Conservation (phyloP, 2,797 vertebrate genomes). For the Pachyuromys duprasi region DNA sequence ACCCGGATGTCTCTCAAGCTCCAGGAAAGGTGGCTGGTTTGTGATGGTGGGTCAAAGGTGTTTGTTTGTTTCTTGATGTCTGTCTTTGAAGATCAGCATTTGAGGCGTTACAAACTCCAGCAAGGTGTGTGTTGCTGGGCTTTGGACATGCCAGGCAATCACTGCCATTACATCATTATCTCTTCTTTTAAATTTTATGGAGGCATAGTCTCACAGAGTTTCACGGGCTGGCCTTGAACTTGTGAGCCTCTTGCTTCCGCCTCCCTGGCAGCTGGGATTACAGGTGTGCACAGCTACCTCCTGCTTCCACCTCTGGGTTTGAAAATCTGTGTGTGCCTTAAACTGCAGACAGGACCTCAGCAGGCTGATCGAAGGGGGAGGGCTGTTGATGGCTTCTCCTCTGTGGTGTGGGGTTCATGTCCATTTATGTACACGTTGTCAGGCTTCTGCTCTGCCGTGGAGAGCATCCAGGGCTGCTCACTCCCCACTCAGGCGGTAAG, state of each 20-base stretch:
- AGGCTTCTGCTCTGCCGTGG: background rate
- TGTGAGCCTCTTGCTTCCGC: background rate
- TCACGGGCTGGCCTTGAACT: background rate
- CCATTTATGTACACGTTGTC: constrained; percentile 35
- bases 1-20: background rate
- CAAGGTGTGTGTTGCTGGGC: background rate
- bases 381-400: background rate
- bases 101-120: background rate
- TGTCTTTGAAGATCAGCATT: background rate
- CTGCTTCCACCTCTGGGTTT: background rate
- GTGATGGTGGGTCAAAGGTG: background rate
- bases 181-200: background rate
- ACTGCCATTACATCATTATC: background rate
- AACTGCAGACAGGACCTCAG: background rate
- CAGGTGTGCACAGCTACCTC: background rate
- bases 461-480: background rate
- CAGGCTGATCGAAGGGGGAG: background rate
- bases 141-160: background rate
- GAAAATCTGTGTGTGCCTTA: background rate
- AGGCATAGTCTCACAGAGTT: background rate
- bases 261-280: background rate
- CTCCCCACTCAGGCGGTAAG: background rate
- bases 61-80: background rate
- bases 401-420: background rate
- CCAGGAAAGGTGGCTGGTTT: background rate